A percentile compares a stretch with the other conserved stretches of the same genome.
These are phyloP conservation scores for Acromyrmex heyeri DNA, from an alignment of 1,140 invertebrate genomes.

Conservation along the genomic window DNA sequence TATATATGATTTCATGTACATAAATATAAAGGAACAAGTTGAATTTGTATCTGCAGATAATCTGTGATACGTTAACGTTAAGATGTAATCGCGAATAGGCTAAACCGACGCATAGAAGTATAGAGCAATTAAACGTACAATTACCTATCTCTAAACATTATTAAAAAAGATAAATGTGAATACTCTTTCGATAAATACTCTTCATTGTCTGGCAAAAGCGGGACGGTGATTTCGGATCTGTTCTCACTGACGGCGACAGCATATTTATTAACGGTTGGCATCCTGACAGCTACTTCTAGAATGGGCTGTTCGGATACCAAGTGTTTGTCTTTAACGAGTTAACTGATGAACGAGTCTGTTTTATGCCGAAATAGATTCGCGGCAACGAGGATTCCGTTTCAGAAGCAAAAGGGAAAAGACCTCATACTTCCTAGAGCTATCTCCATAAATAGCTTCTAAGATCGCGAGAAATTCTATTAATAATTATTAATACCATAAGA, in stretches of 20 bases:
- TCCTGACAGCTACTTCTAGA: constrained; percentile 77
- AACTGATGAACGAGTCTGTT: constrained; percentile 74
- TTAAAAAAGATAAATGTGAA: constrained; percentile 28
- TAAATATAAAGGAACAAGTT: constrained; percentile 9
- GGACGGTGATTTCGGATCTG: constrained; percentile 67
- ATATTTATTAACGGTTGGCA: constrained; percentile 80
- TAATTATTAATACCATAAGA: not conserved
- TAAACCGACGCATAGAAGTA: not conserved
- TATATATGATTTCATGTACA: constrained; percentile 19
- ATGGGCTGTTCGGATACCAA: constrained; percentile 67
- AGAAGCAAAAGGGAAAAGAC: constrained; percentile 15
- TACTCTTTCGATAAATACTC: not conserved
- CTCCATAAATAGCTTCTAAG: not conserved
- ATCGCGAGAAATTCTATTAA: not conserved
- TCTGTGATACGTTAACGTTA: constrained; percentile 9
- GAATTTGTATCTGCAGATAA: constrained; percentile 4
- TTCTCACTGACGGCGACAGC: constrained; percentile 63
- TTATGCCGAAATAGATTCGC: constrained; percentile 68
- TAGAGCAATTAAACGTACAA: constrained; percentile 15
- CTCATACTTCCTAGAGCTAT: not conserved
- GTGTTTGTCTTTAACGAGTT: constrained; percentile 72
- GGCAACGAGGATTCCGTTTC: constrained; percentile 25
- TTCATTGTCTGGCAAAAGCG: constrained; percentile 24
- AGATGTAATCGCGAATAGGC: no score
- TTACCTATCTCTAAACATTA: constrained; percentile 9